Base-by-base conservation (phyloP, 2,113 vertebrate genomes). In the Phalacrocorax pelagicus region DNA sequence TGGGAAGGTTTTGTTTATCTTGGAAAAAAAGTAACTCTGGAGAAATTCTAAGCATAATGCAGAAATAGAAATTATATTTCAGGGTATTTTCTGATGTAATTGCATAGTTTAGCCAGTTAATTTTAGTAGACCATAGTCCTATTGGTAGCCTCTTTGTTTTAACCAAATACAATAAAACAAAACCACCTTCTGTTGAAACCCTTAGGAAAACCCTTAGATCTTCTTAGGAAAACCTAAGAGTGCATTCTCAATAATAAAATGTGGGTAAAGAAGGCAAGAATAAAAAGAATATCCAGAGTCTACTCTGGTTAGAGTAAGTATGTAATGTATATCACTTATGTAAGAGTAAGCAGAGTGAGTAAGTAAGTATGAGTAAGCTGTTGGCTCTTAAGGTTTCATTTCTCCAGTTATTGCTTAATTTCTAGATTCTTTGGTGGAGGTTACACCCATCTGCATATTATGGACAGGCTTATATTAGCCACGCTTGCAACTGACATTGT, bases 141-240 rank as follows among this genome's bases (percentile, higher is more conserved):
- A 36, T 86, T 88, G 19, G 38, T 91, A 81, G 30, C 3, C 3
- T 20, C 15, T 88, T 79, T 47, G 2, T 69, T 81, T 46, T 21
- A 77, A 44, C 6, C 17, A 61, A 90, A 47, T 34, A 16, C 75
- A 57, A 16, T 54, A 20, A 94, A 90, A n/a, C 26, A 47, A 81
- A 38, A 3, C 2, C 1, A 1, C 1, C 1, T 72, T 74, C 24
- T 36, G 6, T 27, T 59, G 13, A 65, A 81, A 79, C 8, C 44
- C 10, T 38, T 38, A 38, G 38, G 38, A 38, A 38, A 38, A 38
- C 38, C 38, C 38, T 38, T 38, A 38, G 38, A 9, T 38, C 9
- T 38, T 38, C 38, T 38, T 38, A 15, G 24, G 6, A 79, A 77
- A 51, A 79, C 78, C 55, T 55, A 10, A 18, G 10, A 71, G 3